Percentiles rank a stretch among this genome's conserved stretches.
phyloP scores from a whole-genome alignment of 37 sponge, comb jelly and placozoan genomes.

The Amphimedon queenslandica region DNA sequence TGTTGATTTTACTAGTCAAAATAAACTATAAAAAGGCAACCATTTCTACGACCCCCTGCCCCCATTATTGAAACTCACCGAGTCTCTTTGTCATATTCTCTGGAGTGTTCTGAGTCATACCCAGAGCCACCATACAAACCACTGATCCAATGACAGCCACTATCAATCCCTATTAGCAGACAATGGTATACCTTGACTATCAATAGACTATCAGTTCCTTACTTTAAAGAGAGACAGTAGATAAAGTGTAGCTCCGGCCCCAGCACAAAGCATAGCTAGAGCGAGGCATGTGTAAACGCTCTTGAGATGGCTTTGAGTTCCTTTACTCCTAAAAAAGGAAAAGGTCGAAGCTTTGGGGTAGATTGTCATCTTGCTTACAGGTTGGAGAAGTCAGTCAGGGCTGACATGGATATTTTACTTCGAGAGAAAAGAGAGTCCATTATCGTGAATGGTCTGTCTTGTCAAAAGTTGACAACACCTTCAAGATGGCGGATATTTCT shows the following conservation, averaged over 20 bases:
- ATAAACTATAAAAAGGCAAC: too few species aligned
- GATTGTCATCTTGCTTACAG: constrained; percentile 29
- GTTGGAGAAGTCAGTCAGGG: constrained; percentile 56
- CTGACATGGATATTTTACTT: constrained; percentile 48
- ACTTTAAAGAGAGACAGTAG: constrained; percentile 41
- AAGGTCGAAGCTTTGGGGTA: neutral
- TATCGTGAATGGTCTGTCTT: constrained; percentile 1
- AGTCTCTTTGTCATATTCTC: constrained; percentile 51
- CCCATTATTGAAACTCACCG: constrained; percentile 11
- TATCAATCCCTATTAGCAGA: constrained; percentile 11
- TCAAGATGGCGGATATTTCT: too few species aligned
- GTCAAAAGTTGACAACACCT: too few species aligned
- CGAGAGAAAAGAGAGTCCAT: constrained; percentile 55
- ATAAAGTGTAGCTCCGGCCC: constrained; percentile 58
- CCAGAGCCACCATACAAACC: constrained; percentile 19
- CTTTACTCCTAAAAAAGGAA: constrained; percentile 46
- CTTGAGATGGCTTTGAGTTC: constrained; percentile 60
- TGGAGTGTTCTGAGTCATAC: constrained; percentile 27
- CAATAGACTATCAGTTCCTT: constrained; percentile 2
- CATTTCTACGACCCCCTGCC: neutral
- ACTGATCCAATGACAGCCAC: constrained; percentile 50
- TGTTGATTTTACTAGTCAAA: too few species aligned
- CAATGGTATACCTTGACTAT: neutral
- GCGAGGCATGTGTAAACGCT: constrained; percentile 75
- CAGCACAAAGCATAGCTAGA: constrained; percentile 63